Conservation (phyloP, 2,113 vertebrate genomes). For the Albula glossodonta region DNA sequence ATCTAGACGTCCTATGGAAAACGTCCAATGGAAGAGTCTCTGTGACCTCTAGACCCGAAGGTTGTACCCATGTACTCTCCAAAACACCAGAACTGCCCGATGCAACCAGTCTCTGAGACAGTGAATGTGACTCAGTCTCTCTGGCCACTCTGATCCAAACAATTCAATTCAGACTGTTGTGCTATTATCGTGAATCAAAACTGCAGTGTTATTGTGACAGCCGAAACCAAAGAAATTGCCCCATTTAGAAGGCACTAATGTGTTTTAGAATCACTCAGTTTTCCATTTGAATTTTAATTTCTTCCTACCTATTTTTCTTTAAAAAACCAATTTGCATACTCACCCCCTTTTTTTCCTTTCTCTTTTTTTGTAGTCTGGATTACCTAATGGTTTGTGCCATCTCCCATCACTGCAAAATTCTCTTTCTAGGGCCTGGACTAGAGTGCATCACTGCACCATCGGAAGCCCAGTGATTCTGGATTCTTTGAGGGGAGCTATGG, state of each 20-base stretch:
- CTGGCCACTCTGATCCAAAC: neutral
- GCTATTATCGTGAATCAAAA: neutral
- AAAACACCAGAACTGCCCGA: constrained; percentile 29
- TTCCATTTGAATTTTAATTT: neutral
- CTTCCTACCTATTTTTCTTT: neutral
- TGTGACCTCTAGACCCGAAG: neutral
- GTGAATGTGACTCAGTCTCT: neutral
- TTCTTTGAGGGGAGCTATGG: no score
- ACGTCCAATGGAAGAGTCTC: neutral
- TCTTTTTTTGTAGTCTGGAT: no score
- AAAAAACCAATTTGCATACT: no score
- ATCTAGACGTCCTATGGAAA: neutral
- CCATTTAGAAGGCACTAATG: neutral
- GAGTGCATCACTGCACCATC: no score
- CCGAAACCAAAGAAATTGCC: neutral
- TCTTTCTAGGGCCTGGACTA: no score
- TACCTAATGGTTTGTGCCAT: no score
- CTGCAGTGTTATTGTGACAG: neutral
- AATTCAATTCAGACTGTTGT: neutral
- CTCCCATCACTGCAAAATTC: no score
- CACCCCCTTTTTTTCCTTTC: no score
- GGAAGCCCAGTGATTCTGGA: no score
- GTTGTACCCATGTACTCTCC: neutral
- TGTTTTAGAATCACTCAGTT: neutral
- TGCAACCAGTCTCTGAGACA: constrained; percentile 15